Percentiles rank a stretch among this genome's conserved stretches.
Evolutionary conservation across 23 tunicate genomes (phyloP).

Genomic region (Trididemnum clinides): DNA sequence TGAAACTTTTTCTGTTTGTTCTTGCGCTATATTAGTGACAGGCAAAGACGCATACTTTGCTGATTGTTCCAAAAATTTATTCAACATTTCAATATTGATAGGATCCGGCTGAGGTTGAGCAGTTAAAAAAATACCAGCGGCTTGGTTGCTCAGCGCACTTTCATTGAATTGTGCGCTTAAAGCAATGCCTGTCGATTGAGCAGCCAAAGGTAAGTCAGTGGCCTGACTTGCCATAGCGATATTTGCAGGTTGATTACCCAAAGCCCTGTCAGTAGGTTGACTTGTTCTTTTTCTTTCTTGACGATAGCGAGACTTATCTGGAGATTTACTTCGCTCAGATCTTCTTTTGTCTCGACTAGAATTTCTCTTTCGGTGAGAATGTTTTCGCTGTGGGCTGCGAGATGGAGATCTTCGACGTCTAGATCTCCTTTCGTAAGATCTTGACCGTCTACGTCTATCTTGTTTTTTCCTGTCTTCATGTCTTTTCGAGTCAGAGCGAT

Average conservation of each 20-base stretch:
- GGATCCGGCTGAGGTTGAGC: background rate
- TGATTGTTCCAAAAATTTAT: background rate
- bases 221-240: no score
- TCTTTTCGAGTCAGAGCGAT: background rate
- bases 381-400: conserved; percentile 6
- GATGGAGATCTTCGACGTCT: conserved; percentile 1
- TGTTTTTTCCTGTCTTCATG: background rate
- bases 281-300: background rate
- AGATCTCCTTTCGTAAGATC: background rate
- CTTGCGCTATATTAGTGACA: background rate
- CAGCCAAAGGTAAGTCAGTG: no score
- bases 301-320: background rate
- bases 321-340: background rate
- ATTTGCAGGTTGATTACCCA: no score
- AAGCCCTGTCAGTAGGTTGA: no score
- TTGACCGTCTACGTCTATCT: conserved; percentile 1
- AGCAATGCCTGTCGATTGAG: no score
- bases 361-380: background rate
- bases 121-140: background rate
- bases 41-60: background rate
- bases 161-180: no score
- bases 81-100: background rate
- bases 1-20: background rate
- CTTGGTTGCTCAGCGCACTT: no score
- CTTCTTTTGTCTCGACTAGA: background rate